Evolutionary conservation across 37 sponge, comb jelly and placozoan species (phyloP).

Genomic region (Hexactinellida sp.): DNA sequence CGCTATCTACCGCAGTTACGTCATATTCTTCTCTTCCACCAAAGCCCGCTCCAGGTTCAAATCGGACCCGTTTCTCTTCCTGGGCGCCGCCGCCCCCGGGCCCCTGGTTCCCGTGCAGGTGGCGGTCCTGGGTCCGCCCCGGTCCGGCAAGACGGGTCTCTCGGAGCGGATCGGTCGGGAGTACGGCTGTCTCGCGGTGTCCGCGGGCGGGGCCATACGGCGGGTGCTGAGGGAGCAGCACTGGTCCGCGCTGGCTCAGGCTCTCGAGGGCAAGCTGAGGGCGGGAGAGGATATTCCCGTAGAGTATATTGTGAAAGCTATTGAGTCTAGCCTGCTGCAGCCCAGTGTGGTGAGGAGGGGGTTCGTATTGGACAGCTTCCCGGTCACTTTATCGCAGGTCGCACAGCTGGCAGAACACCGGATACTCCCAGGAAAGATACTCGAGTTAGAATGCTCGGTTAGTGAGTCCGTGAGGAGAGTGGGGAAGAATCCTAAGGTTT

Average conservation of each 20-base stretch:
- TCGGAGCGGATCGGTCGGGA: constrained; percentile 47
- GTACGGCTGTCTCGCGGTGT: constrained; percentile 64
- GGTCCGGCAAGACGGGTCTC: constrained; percentile 83
- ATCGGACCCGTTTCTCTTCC: constrained; percentile 52
- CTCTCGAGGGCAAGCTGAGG: constrained; percentile 43
- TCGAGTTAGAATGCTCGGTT: constrained; percentile 52
- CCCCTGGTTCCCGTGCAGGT: constrained; percentile 50
- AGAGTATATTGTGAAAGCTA: constrained; percentile 63
- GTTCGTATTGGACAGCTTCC: constrained; percentile 96
- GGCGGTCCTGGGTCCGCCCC: constrained; percentile 79
- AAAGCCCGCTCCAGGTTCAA: constrained; percentile 44
- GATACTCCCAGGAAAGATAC: constrained; percentile 60
- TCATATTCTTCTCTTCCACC: constrained; percentile 49
- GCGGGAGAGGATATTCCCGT: constrained; percentile 75
- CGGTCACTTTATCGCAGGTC: constrained; percentile 64
- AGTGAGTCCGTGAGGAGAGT: constrained; percentile 54
- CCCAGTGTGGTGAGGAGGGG: constrained; percentile 75
- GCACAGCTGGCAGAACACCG: constrained; percentile 51
- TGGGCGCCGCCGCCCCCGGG: constrained; percentile 39
- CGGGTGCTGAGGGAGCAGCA: constrained; percentile 49
- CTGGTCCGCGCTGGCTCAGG: constrained; percentile 43
- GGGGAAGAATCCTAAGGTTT: constrained; percentile 22
- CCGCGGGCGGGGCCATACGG: constrained; percentile 73
- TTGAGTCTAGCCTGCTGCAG: constrained; percentile 62
- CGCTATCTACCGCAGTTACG: constrained; percentile 42